phyloP scores from a whole-genome alignment of 1,140 invertebrate genomes.

The Cydia fagiglandana region DNA sequence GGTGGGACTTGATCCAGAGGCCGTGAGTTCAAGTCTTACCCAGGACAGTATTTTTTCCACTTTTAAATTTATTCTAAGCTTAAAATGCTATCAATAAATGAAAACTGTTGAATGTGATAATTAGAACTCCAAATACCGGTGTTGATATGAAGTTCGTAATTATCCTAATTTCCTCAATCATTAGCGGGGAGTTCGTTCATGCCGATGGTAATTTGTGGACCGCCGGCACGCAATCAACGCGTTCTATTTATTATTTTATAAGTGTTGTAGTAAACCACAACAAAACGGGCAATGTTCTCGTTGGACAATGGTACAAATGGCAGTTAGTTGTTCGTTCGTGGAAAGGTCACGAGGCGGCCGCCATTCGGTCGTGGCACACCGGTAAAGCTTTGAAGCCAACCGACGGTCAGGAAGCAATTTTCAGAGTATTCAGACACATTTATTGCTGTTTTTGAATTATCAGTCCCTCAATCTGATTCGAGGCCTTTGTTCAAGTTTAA shows the following conservation, averaged over 20 bases:
- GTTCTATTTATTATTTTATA: conserved; percentile 42
- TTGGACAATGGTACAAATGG: conserved; percentile 23
- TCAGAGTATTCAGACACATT: conserved; percentile 6
- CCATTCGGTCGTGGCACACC: background rate
- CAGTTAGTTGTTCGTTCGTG: conserved; percentile 11
- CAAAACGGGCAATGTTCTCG: conserved; percentile 14
- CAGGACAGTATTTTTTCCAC: too few species aligned
- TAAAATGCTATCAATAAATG: conserved; percentile 4
- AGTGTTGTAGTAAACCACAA: conserved; percentile 32
- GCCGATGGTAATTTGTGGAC: conserved; percentile 43
- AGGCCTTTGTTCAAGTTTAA: background rate
- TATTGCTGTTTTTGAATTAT: conserved; percentile 17
- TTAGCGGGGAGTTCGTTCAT: conserved; percentile 42
- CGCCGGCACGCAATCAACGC: conserved; percentile 39
- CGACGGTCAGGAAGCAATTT: background rate
- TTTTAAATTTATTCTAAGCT: too few species aligned
- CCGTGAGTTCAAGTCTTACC: too few species aligned
- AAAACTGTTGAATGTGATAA: conserved; percentile 28
- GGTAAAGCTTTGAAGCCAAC: conserved; percentile 9
- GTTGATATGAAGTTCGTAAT: conserved; percentile 44
- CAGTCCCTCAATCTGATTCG: conserved; percentile 1
- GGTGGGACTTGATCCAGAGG: too few species aligned
- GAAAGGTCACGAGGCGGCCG: conserved; percentile 12
- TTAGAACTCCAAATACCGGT: background rate
- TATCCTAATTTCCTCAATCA: conserved; percentile 47